These are phyloP conservation scores for Scelioninae gen. 1 DNA, from an alignment of 2,888 invertebrate genomes.

Conservation along the genomic window DNA sequence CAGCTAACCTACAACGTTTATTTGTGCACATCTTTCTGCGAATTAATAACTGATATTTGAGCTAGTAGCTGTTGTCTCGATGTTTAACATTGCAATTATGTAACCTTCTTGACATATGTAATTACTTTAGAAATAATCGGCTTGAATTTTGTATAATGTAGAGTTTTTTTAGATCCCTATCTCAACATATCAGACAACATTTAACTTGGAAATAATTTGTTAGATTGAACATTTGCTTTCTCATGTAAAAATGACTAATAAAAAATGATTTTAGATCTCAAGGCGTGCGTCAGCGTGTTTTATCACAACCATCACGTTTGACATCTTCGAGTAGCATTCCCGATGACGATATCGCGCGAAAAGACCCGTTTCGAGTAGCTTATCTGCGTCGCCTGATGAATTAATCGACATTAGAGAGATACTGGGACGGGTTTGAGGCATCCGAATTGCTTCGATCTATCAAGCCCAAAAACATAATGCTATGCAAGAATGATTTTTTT, in stretches of 20 bases:
- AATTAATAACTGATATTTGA: too few relatives aligned
- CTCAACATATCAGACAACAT: neutral
- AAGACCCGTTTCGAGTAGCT: conserved; percentile 71
- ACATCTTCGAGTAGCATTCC: conserved; percentile 61
- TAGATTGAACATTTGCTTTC: neutral
- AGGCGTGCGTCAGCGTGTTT: conserved; percentile 35
- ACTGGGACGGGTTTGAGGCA: conserved; percentile 73
- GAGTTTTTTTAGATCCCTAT: neutral
- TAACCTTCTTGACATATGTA: too few relatives aligned
- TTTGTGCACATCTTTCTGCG: too few relatives aligned
- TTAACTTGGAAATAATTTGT: neutral
- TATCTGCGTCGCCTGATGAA: conserved; percentile 80
- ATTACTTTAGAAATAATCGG: too few relatives aligned
- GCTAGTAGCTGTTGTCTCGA: too few relatives aligned
- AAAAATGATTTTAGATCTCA: conserved; percentile 22
- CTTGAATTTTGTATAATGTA: too few relatives aligned
- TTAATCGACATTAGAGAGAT: conserved; percentile 81
- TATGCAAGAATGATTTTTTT: conserved; percentile 54
- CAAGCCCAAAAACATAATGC: conserved; percentile 75
- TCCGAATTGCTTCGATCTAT: conserved; percentile 80
- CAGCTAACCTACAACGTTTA: too few relatives aligned
- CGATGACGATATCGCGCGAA: conserved; percentile 76
- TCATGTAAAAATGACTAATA: conserved; percentile 11
- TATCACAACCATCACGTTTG: conserved; percentile 57
- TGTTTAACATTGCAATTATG: too few relatives aligned